Evolutionary conservation across 1,140 invertebrate species (phyloP).

Genomic region (Lethrus apterus): DNA sequence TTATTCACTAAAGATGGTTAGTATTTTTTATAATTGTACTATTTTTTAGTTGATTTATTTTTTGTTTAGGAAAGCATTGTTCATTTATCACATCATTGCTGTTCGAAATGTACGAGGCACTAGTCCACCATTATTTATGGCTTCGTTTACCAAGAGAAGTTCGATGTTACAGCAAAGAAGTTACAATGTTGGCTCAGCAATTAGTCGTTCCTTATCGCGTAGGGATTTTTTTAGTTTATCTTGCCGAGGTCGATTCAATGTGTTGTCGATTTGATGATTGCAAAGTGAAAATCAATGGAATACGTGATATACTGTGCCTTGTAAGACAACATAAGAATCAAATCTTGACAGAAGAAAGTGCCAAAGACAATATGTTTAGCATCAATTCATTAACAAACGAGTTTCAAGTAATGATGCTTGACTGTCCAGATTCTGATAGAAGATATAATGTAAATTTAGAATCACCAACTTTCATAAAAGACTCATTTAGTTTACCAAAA

Average conservation of each 20-base stretch:
- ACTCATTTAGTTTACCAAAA: conserved; percentile 10
- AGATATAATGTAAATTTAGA: background rate
- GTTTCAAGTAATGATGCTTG: conserved; percentile 10
- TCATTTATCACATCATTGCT: background rate
- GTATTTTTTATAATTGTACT: background rate
- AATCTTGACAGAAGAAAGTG: background rate
- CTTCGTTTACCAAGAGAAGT: conserved; percentile 14
- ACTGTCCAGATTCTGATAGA: background rate
- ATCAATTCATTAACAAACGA: background rate
- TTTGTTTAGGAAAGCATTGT: conserved; percentile 8
- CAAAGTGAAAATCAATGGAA: conserved; percentile 11
- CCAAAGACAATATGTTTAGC: background rate
- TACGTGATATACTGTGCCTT: conserved; percentile 6
- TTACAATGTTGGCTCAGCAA: conserved; percentile 12
- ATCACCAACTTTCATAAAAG: conserved; percentile 5
- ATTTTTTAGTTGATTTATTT: background rate
- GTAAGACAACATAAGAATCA: background rate
- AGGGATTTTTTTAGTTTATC: background rate
- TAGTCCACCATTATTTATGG: conserved; percentile 5
- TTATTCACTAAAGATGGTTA: conserved; percentile 6
- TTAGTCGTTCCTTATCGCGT: conserved; percentile 7
- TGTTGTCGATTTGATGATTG: conserved; percentile 9
- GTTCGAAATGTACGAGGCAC: conserved; percentile 6
- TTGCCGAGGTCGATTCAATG: conserved; percentile 12
- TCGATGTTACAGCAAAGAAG: conserved; percentile 12